Conservation (phyloP, 2,797 vertebrate genomes). For the Halcyon smyrnensis region DNA sequence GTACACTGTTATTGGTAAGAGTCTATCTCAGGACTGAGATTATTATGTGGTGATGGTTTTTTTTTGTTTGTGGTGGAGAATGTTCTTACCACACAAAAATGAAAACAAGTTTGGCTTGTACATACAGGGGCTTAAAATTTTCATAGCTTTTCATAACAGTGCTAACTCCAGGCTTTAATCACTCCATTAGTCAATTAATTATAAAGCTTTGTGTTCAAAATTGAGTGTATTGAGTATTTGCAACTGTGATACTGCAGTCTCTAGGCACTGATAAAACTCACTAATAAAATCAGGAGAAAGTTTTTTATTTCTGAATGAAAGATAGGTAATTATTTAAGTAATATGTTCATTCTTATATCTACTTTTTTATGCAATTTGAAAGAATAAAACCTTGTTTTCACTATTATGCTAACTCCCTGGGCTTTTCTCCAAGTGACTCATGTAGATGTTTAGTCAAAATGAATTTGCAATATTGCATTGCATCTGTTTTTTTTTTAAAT, state of each 20-base stretch:
- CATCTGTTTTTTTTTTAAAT: background rate
- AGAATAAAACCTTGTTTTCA: background rate
- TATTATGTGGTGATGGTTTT: background rate
- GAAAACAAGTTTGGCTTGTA: background rate
- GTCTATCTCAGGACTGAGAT: background rate
- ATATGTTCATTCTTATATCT: background rate
- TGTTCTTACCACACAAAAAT: background rate
- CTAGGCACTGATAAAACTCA: background rate
- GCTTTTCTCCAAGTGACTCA: background rate
- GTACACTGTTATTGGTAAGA: background rate
- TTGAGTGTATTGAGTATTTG: background rate
- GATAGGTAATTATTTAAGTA: background rate
- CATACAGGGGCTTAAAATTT: background rate
- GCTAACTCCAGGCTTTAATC: background rate
- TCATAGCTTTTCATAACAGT: background rate
- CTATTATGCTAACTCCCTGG: background rate
- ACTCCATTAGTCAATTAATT: background rate
- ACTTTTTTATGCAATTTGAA: background rate
- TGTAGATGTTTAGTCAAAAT: background rate
- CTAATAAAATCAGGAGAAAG: background rate
- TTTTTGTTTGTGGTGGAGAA: background rate
- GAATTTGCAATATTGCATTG: background rate
- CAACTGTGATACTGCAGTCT: background rate
- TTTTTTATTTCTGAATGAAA: background rate
- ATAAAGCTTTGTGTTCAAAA: background rate